Evolutionary conservation across 1,140 invertebrate genomes (phyloP).

Genomic region (Aphis gossypii): DNA sequence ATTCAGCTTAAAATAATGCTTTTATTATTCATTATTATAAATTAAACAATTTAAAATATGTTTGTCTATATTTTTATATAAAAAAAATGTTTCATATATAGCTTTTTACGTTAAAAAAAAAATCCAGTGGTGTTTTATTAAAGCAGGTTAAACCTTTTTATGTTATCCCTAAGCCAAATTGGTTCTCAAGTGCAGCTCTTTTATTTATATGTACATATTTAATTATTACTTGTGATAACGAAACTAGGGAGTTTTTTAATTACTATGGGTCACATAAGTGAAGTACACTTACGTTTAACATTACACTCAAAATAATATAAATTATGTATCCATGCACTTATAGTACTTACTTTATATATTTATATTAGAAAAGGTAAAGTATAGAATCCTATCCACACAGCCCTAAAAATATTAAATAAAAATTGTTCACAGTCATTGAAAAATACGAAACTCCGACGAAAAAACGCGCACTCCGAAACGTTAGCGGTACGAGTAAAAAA

Average conservation of each 20-base stretch:
- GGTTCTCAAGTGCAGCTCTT: neutral
- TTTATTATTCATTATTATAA: neutral
- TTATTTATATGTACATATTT: neutral
- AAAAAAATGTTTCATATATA: neutral
- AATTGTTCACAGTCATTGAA: neutral
- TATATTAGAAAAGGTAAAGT: neutral
- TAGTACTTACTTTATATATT: neutral
- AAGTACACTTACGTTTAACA: neutral
- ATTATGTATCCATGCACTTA: neutral
- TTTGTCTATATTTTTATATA: neutral
- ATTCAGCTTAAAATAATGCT: neutral
- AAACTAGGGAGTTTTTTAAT: neutral
- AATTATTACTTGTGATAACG: constrained; percentile 11
- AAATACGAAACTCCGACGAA: neutral
- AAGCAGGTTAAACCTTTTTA: neutral
- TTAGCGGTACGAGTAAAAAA: constrained; percentile 30
- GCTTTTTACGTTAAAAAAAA: neutral
- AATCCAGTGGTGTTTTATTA: neutral
- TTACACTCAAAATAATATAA: neutral
- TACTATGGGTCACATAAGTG: neutral
- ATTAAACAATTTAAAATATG: neutral
- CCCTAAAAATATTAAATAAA: neutral
- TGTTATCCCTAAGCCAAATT: neutral
- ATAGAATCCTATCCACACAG: neutral
- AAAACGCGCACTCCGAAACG: constrained; percentile 21